These are phyloP conservation scores for Tupaia chinensis DNA, from an alignment of 2,113 vertebrate genomes.

Conservation along the genomic window DNA sequence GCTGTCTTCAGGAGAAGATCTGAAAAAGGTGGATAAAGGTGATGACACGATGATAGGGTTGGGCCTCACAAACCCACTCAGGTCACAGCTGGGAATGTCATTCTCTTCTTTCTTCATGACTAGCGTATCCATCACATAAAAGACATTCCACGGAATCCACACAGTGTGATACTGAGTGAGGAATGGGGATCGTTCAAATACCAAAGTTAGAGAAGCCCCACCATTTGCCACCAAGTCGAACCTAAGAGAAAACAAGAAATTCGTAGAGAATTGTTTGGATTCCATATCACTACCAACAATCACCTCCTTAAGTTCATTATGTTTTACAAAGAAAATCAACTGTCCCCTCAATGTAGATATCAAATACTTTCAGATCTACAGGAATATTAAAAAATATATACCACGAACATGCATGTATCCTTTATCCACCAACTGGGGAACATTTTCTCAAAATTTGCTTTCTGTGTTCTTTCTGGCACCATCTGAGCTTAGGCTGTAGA, in stretches of 20 bases:
- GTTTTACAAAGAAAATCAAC: conserved; percentile 60
- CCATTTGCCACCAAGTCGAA: conserved; percentile 98
- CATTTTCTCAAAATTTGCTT: neutral
- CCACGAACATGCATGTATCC: neutral
- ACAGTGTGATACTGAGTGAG: conserved; percentile 94
- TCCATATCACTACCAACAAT: neutral
- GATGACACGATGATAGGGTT: conserved; percentile 94
- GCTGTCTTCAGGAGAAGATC: conserved; percentile 95
- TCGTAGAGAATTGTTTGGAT: conserved; percentile 42
- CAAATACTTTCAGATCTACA: neutral
- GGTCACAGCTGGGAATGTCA: conserved; percentile 96
- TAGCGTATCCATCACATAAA: conserved; percentile 98
- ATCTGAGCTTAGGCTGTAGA: neutral
- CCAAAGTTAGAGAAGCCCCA: conserved; percentile 94
- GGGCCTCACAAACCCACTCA: conserved; percentile 95
- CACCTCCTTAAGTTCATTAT: neutral
- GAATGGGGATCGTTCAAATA: conserved; percentile 95
- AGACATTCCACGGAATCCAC: conserved; percentile 98
- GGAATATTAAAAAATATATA: neutral
- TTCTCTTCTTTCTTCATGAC: conserved; percentile 98
- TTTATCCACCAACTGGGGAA: neutral
- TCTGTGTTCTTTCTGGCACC: neutral
- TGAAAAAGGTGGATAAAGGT: conserved; percentile 96
- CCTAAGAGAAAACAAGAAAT: conserved; percentile 85
- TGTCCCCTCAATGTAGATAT: neutral